A percentile compares a stretch with the other conserved stretches of the same genome.
phyloP scores from a whole-genome alignment of 2,113 vertebrate genomes.

The Odobenus rosmarus region DNA sequence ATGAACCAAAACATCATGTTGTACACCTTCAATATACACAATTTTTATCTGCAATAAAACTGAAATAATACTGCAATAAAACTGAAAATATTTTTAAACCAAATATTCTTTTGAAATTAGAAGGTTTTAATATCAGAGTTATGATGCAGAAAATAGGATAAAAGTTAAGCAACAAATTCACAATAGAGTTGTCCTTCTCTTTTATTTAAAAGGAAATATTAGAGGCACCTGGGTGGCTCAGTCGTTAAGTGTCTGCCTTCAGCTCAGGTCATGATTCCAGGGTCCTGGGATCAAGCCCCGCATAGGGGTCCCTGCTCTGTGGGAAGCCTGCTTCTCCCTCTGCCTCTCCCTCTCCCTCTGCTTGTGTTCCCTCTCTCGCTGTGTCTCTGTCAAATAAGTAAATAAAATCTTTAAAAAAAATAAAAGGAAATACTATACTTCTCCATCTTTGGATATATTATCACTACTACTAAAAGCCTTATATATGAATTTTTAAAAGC shows the following conservation, averaged over 20 bases:
- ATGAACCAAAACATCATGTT: neutral
- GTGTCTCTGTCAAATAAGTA: too few species aligned
- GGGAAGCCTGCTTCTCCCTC: too few species aligned
- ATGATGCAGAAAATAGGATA: neutral
- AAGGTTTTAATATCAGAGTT: neutral
- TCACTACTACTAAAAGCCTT: neutral
- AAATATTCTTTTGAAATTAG: slow-evolving; percentile 27
- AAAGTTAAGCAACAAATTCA: neutral
- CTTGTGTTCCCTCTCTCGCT: too few species aligned
- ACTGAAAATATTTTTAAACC: neutral
- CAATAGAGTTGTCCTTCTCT: neutral
- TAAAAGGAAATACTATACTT: neutral
- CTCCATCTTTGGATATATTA: neutral
- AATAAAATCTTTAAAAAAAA: too few species aligned
- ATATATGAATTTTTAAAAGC: neutral
- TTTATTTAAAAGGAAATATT: neutral
- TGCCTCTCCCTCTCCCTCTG: too few species aligned
- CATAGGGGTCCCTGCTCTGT: too few species aligned
- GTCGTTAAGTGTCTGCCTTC: too few species aligned
- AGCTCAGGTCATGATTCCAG: too few species aligned
- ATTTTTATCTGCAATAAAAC: neutral
- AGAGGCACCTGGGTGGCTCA: too few species aligned
- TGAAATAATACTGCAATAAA: neutral
- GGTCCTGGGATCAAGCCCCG: too few species aligned
- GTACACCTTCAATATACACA: neutral